A percentile compares a stretch with the other conserved stretches of the same genome.
Conservation (phyloP, 2,113 vertebrate genomes). For the Cromileptes altivelis region DNA sequence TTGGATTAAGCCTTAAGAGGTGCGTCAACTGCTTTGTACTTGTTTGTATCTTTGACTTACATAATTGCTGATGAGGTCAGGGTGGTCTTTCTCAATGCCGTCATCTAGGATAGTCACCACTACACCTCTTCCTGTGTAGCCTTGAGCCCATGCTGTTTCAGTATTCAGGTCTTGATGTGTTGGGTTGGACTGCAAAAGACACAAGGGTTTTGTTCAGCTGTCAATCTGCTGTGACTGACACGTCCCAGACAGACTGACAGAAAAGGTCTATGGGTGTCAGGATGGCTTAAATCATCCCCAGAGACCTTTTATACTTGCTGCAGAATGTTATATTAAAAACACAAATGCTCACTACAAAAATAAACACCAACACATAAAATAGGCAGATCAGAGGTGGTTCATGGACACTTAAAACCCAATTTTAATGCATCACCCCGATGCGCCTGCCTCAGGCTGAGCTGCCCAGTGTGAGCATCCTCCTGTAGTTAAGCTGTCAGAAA, state of each 20-base stretch:
- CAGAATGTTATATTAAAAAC: neutral
- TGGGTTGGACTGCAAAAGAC: constrained; percentile 76
- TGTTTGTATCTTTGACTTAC: constrained; percentile 82
- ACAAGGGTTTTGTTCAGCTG: constrained; percentile 50
- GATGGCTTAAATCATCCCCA: constrained; percentile 1
- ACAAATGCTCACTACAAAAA: constrained; percentile 26
- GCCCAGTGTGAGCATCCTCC: constrained; percentile 12
- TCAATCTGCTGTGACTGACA: constrained; percentile 50
- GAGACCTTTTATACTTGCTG: neutral
- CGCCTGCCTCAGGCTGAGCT: constrained; percentile 3
- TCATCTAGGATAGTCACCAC: constrained; percentile 98
- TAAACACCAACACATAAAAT: neutral
- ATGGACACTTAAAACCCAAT: constrained; percentile 40
- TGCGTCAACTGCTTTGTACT: no score
- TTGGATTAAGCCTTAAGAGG: no score
- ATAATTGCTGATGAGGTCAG: constrained; percentile 94
- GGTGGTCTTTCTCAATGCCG: constrained; percentile 98
- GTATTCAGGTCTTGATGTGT: constrained; percentile 89
- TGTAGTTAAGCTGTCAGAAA: constrained; percentile 32
- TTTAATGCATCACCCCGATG: constrained; percentile 24
- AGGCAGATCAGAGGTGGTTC: constrained; percentile 20
- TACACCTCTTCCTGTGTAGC: constrained; percentile 93
- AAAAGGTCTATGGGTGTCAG: neutral
- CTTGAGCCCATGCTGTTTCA: constrained; percentile 94
- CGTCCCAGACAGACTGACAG: constrained; percentile 5